Evolutionary conservation across 1,140 invertebrate genomes (phyloP).

Genomic region (Drosophila paulistorum): DNA sequence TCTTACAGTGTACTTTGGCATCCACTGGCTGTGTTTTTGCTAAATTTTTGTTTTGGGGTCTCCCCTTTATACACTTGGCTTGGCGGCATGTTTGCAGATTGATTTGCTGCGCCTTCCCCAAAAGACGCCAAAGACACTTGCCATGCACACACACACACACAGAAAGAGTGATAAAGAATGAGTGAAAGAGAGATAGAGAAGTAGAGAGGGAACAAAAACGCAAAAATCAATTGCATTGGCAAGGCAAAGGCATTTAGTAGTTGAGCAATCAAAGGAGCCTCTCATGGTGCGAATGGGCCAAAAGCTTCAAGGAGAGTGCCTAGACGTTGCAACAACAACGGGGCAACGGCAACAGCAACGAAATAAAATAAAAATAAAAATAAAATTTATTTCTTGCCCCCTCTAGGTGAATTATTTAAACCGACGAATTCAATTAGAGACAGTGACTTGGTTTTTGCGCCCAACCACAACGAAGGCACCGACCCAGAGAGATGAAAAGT

Average conservation of each 20-base stretch:
- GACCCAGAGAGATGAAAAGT: background rate
- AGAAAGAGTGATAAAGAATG: background rate
- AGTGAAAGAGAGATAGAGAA: background rate
- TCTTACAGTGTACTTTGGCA: constrained; percentile 14
- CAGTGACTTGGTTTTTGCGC: constrained; percentile 82
- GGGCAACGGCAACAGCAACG: constrained; percentile 16
- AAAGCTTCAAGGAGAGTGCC: constrained; percentile 17
- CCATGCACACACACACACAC: constrained; percentile 30
- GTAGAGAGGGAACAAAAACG: constrained; percentile 34
- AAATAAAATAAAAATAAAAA: constrained; percentile 42
- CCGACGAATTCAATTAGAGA: constrained; percentile 83
- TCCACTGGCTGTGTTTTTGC: constrained; percentile 23
- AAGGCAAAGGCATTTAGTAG: constrained; percentile 65
- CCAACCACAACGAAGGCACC: constrained; percentile 29
- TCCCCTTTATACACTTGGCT: constrained; percentile 56
- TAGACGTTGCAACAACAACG: background rate
- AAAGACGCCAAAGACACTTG: constrained; percentile 68
- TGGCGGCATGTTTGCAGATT: constrained; percentile 79
- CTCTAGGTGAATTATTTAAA: constrained; percentile 83
- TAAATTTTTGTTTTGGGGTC: constrained; percentile 16
- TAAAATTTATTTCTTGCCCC: constrained; percentile 77
- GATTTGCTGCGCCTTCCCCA: constrained; percentile 74
- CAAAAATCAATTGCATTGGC: constrained; percentile 70
- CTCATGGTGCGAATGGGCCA: constrained; percentile 34
- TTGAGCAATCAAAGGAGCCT: constrained; percentile 55